These are phyloP conservation scores for Poliocrania exsul DNA, from an alignment of 2,797 vertebrate species.

Conservation along the genomic window DNA sequence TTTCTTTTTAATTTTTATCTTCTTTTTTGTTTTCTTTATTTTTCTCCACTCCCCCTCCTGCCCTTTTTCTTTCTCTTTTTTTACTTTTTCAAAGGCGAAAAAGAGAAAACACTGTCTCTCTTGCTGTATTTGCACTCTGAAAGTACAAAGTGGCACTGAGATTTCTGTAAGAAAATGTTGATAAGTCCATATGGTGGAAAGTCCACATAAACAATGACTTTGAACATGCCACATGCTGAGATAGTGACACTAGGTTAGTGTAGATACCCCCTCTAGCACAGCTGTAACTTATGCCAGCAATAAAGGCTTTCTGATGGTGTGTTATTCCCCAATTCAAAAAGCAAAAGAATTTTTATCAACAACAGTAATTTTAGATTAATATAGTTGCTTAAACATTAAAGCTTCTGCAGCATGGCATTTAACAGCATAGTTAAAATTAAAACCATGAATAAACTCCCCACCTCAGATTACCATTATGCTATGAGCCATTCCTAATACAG, in stretches of 20 bases:
- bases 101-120: neutral
- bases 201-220: conserved; percentile 28
- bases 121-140: neutral
- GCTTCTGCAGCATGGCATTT: neutral
- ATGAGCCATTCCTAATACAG: rapidly evolving
- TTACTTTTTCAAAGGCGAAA: neutral
- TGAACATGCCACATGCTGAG: conserved; percentile 46
- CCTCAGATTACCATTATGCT: neutral
- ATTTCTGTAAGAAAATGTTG: conserved; percentile 15
- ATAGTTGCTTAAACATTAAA: conserved; percentile 19
- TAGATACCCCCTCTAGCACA: neutral
- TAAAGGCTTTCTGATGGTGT: conserved; percentile 11
- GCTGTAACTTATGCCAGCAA: conserved; percentile 29
- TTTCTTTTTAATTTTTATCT: neutral
- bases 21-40: neutral
- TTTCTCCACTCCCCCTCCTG: neutral
- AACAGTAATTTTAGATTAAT: conserved; percentile 35
- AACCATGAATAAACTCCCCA: conserved; percentile 8
- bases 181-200: conserved; percentile 36
- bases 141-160: neutral
- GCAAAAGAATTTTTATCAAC: conserved; percentile 30
- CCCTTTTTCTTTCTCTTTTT: neutral
- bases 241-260: neutral
- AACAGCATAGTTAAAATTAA: conserved; percentile 19
- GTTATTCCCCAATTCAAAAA: conserved; percentile 1